Percentiles rank a stretch among this genome's conserved stretches.
These are phyloP conservation scores for Pituophis catenifer DNA, from an alignment of 2,113 vertebrate species.

Conservation along the genomic window DNA sequence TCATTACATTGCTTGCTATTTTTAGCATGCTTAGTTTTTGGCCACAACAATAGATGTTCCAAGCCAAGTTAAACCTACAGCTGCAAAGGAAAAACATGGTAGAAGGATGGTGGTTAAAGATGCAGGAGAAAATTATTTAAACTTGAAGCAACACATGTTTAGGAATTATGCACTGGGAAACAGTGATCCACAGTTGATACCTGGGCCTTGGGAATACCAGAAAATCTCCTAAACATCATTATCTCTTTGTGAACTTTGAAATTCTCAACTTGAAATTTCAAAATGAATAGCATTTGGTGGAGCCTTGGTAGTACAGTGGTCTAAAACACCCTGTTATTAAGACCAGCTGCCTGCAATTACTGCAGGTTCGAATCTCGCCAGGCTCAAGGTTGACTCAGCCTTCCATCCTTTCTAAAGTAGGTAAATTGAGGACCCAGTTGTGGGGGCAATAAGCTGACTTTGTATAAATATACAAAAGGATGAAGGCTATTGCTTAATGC, in stretches of 20 bases:
- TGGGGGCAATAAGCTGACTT: no score
- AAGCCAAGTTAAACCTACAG: slow-evolving; percentile 63
- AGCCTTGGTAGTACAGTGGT: neutral
- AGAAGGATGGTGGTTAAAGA: slow-evolving; percentile 54
- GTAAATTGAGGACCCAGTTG: no score
- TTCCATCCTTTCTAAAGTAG: no score
- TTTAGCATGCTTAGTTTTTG: slow-evolving; percentile 61
- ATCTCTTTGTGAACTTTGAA: slow-evolving; percentile 24
- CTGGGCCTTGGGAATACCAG: slow-evolving; percentile 15
- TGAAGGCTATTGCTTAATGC: no score
- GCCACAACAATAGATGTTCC: slow-evolving; percentile 49
- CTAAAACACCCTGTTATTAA: no score
- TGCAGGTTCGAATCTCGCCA: no score
- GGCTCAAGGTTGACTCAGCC: no score
- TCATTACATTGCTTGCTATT: slow-evolving; percentile 57
- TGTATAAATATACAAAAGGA: no score
- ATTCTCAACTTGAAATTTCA: neutral
- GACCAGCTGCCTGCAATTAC: no score
- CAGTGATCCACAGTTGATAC: slow-evolving; percentile 7
- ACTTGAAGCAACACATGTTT: slow-evolving; percentile 21
- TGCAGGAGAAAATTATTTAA: slow-evolving; percentile 28
- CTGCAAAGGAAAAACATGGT: slow-evolving; percentile 33
- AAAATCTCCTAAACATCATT: neutral
- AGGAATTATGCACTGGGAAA: slow-evolving; percentile 54
- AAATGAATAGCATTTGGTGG: neutral